These are phyloP conservation scores for Xenopus petersii DNA, from an alignment of 2,797 vertebrate species.

Conservation along the genomic window DNA sequence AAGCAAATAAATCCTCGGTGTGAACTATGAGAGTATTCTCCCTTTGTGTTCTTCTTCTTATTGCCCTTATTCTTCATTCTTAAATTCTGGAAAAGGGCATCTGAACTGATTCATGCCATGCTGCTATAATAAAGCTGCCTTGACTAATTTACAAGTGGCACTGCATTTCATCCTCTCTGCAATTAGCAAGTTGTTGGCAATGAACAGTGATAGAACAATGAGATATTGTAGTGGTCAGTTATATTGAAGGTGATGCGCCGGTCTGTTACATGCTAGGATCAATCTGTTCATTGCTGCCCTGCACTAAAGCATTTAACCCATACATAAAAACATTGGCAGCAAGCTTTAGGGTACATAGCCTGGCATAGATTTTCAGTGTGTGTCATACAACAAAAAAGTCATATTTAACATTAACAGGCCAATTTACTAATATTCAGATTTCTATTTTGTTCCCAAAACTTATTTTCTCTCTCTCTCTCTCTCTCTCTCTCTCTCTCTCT, in stretches of 20 bases:
- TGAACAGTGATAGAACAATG: not conserved
- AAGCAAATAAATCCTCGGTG: slow-evolving; percentile 10
- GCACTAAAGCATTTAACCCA: not conserved
- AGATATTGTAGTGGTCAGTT: slow-evolving; percentile 12
- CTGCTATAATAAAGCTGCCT: slow-evolving; percentile 13
- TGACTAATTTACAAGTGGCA: slow-evolving; percentile 8
- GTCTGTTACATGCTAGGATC: not conserved
- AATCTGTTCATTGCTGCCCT: slow-evolving; percentile 2
- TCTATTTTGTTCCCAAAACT: too few relatives aligned
- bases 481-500: too few relatives aligned
- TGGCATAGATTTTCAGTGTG: too few relatives aligned
- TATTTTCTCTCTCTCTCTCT: too few relatives aligned
- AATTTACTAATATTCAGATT: too few relatives aligned
- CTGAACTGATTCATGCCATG: slow-evolving; percentile 14
- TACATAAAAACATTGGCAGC: not conserved
- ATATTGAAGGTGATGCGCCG: slow-evolving; percentile 1
- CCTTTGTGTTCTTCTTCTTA: not conserved
- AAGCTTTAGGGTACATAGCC: too few relatives aligned
- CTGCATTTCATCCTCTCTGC: not conserved
- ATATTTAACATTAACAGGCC: too few relatives aligned
- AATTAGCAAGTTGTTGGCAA: slow-evolving; percentile 18
- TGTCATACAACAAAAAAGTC: too few relatives aligned
- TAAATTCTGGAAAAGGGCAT: slow-evolving; percentile 24
- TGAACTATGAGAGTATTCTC: slow-evolving; percentile 4
- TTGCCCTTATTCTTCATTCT: slow-evolving; percentile 9